Evolutionary conservation across 2,797 vertebrate species (phyloP), one percentile per base, ranked within the genome.

Genomic region (Sciaenops ocellatus): DNA sequence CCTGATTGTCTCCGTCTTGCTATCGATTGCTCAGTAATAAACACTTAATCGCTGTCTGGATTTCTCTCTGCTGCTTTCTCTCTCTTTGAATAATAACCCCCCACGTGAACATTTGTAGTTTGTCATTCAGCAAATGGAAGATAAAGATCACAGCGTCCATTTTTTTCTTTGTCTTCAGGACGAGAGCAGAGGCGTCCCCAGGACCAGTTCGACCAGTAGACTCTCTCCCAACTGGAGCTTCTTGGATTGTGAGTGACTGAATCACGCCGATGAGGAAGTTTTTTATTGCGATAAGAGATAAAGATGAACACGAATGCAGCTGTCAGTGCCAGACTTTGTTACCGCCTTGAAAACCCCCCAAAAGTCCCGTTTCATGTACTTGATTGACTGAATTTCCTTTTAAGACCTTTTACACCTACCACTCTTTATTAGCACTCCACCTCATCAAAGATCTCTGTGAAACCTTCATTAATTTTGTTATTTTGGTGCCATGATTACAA

Each of bases 151-250:
- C 17, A 22, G 22, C 24, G 22, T 79, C 6, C 42, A 11, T 64
- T 5, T 67, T 16, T 76, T 4, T 69, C 16, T 76, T 42, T 84
- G 34, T 73, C 26, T 72, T 1, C 90, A 96, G 96, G 95, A 96
- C 63, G 95, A 95, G 83, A 85, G 67, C 83, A 57, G 93, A 85
- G 92, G 91, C 16, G 22, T 95, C 60, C 77, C 91, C 11, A 93
- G 96, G 91, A 95, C 96, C 16, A 95, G 96, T 78, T 98, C 98
- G 5, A 92, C 96, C 80, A 96, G 97, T 85, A 95, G 96, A 90
- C 97, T 99, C 28, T 99, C 98, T 77, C 90, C 97, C 44, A 96
- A 96, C 93, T 99, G 98, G 98, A 99, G 98, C 94, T 99, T 99
- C 94, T 95, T 99, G 87, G 98, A 99, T 4, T 99, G 98, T 99